Conservation (phyloP, 2,797 vertebrate genomes). For the Phrynocephalus vlangalii region DNA sequence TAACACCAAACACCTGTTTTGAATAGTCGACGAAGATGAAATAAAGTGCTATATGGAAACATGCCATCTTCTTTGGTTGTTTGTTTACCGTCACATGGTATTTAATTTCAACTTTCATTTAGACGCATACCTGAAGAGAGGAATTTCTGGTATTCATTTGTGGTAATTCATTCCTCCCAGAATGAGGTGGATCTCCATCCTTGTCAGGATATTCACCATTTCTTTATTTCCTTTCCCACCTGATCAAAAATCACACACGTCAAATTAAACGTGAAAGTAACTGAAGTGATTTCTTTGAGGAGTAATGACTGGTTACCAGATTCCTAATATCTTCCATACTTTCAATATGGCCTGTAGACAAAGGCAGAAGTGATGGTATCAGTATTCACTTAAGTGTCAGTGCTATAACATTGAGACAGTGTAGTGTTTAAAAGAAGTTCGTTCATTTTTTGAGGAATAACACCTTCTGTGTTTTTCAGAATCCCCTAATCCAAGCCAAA, state of each 20-base stretch:
- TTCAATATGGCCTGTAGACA: conserved; percentile 7
- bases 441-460: neutral
- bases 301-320: conserved; percentile 35
- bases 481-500: neutral
- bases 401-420: neutral
- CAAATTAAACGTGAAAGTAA: conserved; percentile 51
- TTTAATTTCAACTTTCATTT: conserved; percentile 73
- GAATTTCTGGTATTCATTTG: neutral
- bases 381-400: neutral
- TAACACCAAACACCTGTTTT: conserved; percentile 74
- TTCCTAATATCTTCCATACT: conserved; percentile 14
- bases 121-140: conserved; percentile 58
- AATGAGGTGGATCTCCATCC: conserved; percentile 57
- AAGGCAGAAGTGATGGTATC: neutral
- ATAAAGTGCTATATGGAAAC: conserved; percentile 57
- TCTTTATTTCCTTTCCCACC: conserved; percentile 58
- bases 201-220: conserved; percentile 54
- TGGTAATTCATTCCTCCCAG: conserved; percentile 66
- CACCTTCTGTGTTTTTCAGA: neutral
- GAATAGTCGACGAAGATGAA: conserved; percentile 62
- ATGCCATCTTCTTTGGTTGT: conserved; percentile 54
- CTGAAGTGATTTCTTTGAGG: conserved; percentile 48
- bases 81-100: conserved; percentile 66
- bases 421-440: neutral
- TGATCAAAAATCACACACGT: conserved; percentile 49